Evolutionary conservation across 2,113 vertebrate species (phyloP).

Genomic region (Mesocricetus auratus): DNA sequence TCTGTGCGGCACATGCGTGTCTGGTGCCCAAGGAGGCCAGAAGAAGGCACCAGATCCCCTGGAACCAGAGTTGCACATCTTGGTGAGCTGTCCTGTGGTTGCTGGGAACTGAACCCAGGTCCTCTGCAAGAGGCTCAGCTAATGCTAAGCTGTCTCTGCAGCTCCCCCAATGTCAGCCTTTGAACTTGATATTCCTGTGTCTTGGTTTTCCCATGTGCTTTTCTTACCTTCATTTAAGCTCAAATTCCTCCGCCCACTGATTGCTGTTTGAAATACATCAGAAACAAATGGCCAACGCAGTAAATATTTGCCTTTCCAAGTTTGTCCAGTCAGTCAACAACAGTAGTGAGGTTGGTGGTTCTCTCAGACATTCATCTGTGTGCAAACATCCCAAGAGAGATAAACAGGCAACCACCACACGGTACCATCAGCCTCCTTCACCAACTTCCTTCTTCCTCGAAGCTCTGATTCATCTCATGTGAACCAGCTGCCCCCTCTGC

Average conservation of each 20-base stretch:
- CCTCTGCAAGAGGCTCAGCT: neutral
- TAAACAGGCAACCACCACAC: neutral
- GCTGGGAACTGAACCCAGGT: neutral
- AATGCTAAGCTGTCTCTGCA: neutral
- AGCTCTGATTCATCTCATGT: neutral
- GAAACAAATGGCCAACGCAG: neutral
- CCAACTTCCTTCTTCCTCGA: slow-evolving; percentile 43
- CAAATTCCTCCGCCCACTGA: neutral
- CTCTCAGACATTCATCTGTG: neutral
- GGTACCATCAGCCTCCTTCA: accelerated
- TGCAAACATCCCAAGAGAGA: neutral
- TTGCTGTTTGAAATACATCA: neutral
- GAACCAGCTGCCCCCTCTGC: neutral
- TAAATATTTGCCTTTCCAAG: too few species aligned
- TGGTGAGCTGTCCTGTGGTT: neutral
- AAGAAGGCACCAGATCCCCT: neutral
- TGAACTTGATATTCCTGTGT: neutral
- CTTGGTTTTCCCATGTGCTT: neutral
- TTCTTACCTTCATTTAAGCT: neutral
- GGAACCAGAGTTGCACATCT: neutral
- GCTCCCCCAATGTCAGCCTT: neutral
- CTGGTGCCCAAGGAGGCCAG: neutral
- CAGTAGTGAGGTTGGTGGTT: neutral
- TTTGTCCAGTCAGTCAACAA: too few species aligned
- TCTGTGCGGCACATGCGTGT: neutral